These are phyloP conservation scores for Chroicocephalus ridibundus DNA, from an alignment of 2,113 vertebrate species.

Conservation along the genomic window DNA sequence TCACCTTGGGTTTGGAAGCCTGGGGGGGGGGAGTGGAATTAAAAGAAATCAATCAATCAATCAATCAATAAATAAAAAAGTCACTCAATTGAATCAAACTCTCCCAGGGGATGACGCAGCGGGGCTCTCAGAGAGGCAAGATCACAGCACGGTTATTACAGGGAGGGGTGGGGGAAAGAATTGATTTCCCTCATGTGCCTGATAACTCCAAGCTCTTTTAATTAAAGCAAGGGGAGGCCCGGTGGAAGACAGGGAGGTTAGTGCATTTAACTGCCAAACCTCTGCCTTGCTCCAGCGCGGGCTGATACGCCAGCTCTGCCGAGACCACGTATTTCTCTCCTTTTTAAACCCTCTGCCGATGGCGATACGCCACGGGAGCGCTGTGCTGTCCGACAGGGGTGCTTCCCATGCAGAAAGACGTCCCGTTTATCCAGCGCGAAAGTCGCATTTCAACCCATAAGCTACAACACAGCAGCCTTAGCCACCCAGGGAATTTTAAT, in stretches of 20 bases:
- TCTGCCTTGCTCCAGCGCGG: neutral
- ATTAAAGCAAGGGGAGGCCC: slow-evolving; percentile 51
- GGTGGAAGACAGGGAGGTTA: slow-evolving; percentile 5
- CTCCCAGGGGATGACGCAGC: neutral
- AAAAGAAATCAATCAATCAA: neutral
- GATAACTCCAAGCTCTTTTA: slow-evolving; percentile 52
- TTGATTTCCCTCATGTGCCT: slow-evolving; percentile 46
- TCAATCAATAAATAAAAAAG: neutral
- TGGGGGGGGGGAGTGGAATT: slow-evolving; percentile 11
- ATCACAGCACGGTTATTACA: neutral
- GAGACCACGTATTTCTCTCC: neutral
- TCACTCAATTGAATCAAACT: neutral
- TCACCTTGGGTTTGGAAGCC: slow-evolving; percentile 95
- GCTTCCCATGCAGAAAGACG: neutral
- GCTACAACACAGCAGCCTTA: neutral
- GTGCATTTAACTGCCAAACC: slow-evolving; percentile 13
- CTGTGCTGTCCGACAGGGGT: neutral
- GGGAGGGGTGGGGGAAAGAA: neutral
- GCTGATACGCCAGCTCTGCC: neutral
- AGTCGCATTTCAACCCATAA: neutral
- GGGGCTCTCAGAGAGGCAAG: neutral
- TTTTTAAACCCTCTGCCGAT: neutral
- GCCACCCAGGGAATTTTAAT: slow-evolving; percentile 26
- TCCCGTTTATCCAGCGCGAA: neutral
- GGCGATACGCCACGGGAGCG: neutral